phyloP scores from a whole-genome alignment of 2,797 vertebrate species.

The Toxotes lorentzi region DNA sequence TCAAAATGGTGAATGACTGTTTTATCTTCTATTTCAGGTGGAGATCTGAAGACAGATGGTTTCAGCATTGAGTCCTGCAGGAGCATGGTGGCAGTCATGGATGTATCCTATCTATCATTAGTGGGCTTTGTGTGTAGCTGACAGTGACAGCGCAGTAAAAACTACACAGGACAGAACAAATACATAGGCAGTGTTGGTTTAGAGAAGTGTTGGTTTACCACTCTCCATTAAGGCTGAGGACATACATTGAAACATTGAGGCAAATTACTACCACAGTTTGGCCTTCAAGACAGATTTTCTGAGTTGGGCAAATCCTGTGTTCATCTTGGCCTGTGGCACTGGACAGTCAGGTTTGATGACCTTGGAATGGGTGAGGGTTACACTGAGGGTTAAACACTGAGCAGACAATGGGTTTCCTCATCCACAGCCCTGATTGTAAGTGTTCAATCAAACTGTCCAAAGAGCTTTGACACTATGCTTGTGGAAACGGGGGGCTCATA shows the following conservation, averaged over 20 bases:
- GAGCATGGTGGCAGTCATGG: constrained; percentile 98
- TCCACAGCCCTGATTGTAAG: not conserved
- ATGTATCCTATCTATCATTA: constrained; percentile 89
- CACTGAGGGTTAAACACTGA: not conserved
- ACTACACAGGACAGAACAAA: constrained; percentile 10
- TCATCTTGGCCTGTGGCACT: not conserved
- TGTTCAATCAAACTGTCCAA: not conserved
- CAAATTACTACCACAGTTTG: not conserved
- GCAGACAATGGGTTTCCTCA: not conserved
- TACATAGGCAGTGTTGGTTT: too few relatives aligned
- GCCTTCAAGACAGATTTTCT: not conserved
- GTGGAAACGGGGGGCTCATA: not conserved
- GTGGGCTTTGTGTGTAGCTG: constrained; percentile 3
- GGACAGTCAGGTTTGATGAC: not conserved
- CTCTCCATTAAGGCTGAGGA: not conserved
- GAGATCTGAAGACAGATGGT: constrained; percentile 90
- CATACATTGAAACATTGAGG: not conserved
- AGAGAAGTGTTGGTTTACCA: not conserved
- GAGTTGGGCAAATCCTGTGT: fast-evolving
- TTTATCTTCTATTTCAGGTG: constrained; percentile 78
- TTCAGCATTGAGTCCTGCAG: constrained; percentile 96
- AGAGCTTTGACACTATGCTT: not conserved
- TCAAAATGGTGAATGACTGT: not conserved
- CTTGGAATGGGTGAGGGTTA: not conserved
- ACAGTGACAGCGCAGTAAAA: not conserved